A percentile compares a stretch with the other conserved stretches of the same genome.
phyloP scores from a whole-genome alignment of 53 echinoderm and acorn worm species.

The Henricia sp. region DNA sequence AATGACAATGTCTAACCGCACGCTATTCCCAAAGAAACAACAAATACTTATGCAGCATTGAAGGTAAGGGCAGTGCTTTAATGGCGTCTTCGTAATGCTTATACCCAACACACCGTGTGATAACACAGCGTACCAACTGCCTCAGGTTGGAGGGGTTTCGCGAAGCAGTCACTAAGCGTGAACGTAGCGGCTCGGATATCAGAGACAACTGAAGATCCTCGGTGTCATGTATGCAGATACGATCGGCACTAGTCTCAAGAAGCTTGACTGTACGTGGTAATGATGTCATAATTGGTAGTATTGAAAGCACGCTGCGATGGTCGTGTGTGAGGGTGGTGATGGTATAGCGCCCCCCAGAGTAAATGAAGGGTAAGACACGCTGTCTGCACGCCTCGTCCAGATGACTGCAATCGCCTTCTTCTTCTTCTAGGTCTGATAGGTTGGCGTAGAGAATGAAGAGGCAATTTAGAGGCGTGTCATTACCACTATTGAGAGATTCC shows the following conservation, averaged over 20 bases:
- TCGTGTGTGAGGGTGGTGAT: slow-evolving; percentile 25
- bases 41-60: slow-evolving; percentile 40
- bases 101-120: slow-evolving; percentile 19
- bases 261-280: slow-evolving; percentile 17
- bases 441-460: slow-evolving; percentile 36
- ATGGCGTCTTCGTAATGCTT: slow-evolving; percentile 25
- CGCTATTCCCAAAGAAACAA: slow-evolving; percentile 20
- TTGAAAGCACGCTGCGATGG: slow-evolving; percentile 21
- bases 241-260: slow-evolving; percentile 16
- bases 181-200: slow-evolving; percentile 26
- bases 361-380: slow-evolving; percentile 24
- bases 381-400: slow-evolving; percentile 25
- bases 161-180: slow-evolving; percentile 16
- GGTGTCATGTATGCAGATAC: slow-evolving; percentile 27
- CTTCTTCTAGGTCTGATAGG: not conserved
- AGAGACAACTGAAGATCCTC: slow-evolving; percentile 9
- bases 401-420: not conserved
- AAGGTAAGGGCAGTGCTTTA: slow-evolving; percentile 5
- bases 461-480: slow-evolving; percentile 59
- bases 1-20: not conserved
- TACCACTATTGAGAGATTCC: slow-evolving; percentile 27
- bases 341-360: slow-evolving; percentile 59
- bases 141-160: slow-evolving; percentile 34
- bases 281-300: slow-evolving; percentile 10
- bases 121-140: slow-evolving; percentile 14